Evolutionary conservation across 2,888 invertebrate species (phyloP), one percentile per base, ranked within the genome.

Genomic region (Chloroclysta siterata): DNA sequence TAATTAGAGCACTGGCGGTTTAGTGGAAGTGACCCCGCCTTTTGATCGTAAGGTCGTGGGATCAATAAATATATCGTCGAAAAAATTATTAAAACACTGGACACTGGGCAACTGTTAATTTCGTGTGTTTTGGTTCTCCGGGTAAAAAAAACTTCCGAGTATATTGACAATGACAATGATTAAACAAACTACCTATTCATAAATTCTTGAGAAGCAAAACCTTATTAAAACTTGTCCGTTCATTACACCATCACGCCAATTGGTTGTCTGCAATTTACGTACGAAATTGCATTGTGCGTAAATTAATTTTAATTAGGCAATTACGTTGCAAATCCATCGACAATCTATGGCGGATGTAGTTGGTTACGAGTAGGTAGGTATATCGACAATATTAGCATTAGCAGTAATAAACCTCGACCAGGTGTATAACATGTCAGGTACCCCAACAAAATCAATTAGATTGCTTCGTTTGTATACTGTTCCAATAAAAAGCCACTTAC

Each of bases 361-460:
- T 56, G 50, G 47, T 50, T 50, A 46, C 8, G 42, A 46, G 47
- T 48, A 29, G 66, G 62, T 66, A 71, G 66, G 62, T 66, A 71
- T 65, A 68, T 66, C 41, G 55, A 22, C 52, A 60, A 61, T 63
- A 76, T 78, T 74, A 76, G 78, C 79, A 82, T 81, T 80, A 77
- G 75, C 76, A 75, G 76, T 74, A 76, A 81, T 78, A 82, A 81
- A 80, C 78, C 44, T 48, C 41, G 55, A 8, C 53, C 53, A 73
- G 72, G 72, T 78, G 75, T 75, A 75, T 76, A 74, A 73, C 80
- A 77, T 73, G 80, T 76, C 75, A 73, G 78, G 74, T 75, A 76
- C 76, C 79, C 78, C 79, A 85, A 83, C 80, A 77, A 86, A 90
- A 90, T 90, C 90, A 91, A 92, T 92, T 63, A 63, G 63, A 51